These are phyloP conservation scores for Malurus elegans DNA, from an alignment of 2,113 vertebrate genomes.

Conservation along the genomic window DNA sequence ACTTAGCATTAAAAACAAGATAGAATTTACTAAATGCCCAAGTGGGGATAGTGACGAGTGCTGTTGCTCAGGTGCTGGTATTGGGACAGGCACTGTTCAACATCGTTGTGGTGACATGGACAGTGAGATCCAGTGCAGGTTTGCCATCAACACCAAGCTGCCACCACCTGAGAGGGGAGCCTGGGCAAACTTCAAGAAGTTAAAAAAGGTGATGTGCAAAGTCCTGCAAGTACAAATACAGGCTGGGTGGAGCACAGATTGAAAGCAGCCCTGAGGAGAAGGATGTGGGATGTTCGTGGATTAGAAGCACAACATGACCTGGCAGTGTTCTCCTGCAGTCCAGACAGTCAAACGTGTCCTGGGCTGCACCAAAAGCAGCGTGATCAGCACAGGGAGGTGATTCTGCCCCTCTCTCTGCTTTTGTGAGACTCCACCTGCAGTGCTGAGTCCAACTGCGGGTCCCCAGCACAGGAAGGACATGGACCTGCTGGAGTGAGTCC, in stretches of 20 bases:
- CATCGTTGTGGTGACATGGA: neutral
- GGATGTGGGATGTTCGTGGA: neutral
- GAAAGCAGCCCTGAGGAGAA: neutral
- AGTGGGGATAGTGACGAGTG: neutral
- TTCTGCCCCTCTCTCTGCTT: neutral
- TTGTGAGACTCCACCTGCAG: neutral
- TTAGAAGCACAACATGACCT: neutral
- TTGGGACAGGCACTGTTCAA: neutral
- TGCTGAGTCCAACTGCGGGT: neutral
- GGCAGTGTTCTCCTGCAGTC: neutral
- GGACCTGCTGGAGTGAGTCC: neutral
- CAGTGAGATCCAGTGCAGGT: neutral
- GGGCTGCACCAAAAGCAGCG: neutral
- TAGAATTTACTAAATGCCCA: neutral
- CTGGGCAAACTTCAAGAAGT: neutral
- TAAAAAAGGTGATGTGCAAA: neutral
- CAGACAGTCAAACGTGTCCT: neutral
- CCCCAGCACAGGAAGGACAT: neutral
- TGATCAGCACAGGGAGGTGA: neutral
- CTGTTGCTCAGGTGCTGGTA: neutral
- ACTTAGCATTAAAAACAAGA: neutral
- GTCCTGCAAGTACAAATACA: neutral
- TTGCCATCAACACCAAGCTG: neutral
- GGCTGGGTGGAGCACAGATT: neutral
- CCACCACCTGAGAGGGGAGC: neutral